phyloP scores from a whole-genome alignment of 2,888 invertebrate species.

The Azorinus chamasolen region DNA sequence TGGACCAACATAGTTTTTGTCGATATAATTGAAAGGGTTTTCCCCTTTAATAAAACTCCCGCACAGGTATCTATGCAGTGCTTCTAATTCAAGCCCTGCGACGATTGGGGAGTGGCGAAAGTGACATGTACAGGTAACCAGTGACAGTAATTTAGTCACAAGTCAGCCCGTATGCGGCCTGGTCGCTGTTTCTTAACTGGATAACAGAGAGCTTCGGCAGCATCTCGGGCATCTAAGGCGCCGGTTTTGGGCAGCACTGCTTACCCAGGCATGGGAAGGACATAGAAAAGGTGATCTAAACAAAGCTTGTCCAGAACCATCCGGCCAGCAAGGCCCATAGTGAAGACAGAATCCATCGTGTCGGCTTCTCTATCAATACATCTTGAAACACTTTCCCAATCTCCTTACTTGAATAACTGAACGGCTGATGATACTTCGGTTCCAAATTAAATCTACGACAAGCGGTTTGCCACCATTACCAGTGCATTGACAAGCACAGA shows the following conservation, averaged over 20 bases:
- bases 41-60: neutral
- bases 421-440: too few species aligned
- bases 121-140: neutral
- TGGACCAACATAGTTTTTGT: too few species aligned
- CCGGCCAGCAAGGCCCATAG: neutral
- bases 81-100: neutral
- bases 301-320: neutral
- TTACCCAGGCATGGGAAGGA: neutral
- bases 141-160: neutral
- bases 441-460: too few species aligned
- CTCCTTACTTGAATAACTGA: too few species aligned
- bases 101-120: neutral
- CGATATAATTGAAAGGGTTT: too few species aligned
- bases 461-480: slow-evolving; percentile 1
- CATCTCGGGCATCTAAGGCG: neutral
- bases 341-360: too few species aligned
- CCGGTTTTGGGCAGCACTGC: neutral
- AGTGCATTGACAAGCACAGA: neutral
- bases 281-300: slow-evolving; percentile 2
- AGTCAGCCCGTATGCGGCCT: neutral
- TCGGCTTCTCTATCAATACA: too few species aligned
- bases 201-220: neutral
- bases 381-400: too few species aligned
- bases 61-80: neutral
- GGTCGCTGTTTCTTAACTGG: neutral